A percentile compares a stretch with the other conserved stretches of the same genome.
phyloP scores from a whole-genome alignment of 2,797 vertebrate genomes.

The Tolypeutes matacus region DNA sequence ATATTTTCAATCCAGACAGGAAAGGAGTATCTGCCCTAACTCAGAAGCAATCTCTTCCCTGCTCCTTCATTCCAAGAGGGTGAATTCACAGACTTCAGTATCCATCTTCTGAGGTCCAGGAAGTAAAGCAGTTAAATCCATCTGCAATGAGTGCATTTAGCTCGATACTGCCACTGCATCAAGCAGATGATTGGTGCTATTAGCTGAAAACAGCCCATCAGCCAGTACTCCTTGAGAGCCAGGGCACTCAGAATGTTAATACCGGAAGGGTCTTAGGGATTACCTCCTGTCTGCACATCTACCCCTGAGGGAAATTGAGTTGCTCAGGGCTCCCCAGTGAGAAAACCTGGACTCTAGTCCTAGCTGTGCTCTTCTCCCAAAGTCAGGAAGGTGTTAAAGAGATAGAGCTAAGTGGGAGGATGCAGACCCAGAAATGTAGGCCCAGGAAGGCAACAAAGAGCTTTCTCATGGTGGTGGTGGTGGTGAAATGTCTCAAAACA shows the following conservation, averaged over 20 bases:
- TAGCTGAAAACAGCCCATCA: background rate
- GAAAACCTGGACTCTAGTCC: background rate
- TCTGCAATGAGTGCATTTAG: background rate
- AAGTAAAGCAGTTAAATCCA: background rate
- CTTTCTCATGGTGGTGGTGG: background rate
- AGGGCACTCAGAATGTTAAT: background rate
- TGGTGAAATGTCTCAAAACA: background rate
- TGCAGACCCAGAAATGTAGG: background rate
- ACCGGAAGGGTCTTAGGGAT: background rate
- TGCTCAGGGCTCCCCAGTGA: background rate
- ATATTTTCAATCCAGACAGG: background rate
- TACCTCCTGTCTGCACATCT: background rate
- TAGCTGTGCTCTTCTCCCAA: background rate
- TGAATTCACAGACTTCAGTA: background rate
- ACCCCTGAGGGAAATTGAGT: background rate
- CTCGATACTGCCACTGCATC: background rate
- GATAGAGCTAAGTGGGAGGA: background rate
- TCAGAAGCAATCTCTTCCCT: background rate
- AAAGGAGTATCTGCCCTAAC: background rate
- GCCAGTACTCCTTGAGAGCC: background rate
- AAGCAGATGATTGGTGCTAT: background rate
- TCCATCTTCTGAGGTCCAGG: background rate
- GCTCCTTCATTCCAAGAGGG: background rate
- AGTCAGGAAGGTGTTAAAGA: background rate
- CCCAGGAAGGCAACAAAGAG: background rate